phyloP scores from a whole-genome alignment of 2,888 invertebrate species.

The Apocheima hispidaria region DNA sequence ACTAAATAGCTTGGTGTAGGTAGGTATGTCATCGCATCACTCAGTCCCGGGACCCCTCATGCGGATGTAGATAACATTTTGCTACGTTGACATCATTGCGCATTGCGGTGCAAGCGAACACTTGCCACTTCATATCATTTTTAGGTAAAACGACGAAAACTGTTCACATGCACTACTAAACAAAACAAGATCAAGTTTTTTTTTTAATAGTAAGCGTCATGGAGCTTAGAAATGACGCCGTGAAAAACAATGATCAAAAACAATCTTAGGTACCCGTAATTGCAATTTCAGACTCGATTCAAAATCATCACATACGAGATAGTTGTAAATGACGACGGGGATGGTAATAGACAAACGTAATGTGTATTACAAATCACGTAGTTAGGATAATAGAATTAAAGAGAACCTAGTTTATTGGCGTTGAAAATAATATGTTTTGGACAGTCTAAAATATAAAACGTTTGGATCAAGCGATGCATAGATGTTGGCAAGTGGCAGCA shows the following conservation, averaged over 20 bases:
- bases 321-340: too few species aligned
- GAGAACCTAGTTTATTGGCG: too few species aligned
- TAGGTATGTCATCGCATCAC: conserved; percentile 52
- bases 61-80: conserved; percentile 79
- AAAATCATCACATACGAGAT: too few species aligned
- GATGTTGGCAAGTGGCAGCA: conserved; percentile 24
- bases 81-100: conserved; percentile 69
- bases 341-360: too few species aligned
- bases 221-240: not conserved
- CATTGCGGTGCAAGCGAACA: conserved; percentile 18
- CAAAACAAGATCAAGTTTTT: conserved; percentile 2
- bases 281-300: too few species aligned
- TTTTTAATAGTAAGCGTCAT: too few species aligned
- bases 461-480: conserved; percentile 1
- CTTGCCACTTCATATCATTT: conserved; percentile 14
- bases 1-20: conserved; percentile 28
- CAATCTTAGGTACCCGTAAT: too few species aligned
- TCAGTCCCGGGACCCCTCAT: conserved; percentile 55
- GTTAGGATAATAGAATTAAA: too few species aligned
- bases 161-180: too few species aligned
- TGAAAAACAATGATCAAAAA: not conserved
- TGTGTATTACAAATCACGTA: too few species aligned
- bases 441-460: not conserved
- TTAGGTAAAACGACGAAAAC: too few species aligned
- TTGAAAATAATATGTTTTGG: not conserved